Evolutionary conservation across 1,140 invertebrate genomes (phyloP).

Genomic region (Apis florea): DNA sequence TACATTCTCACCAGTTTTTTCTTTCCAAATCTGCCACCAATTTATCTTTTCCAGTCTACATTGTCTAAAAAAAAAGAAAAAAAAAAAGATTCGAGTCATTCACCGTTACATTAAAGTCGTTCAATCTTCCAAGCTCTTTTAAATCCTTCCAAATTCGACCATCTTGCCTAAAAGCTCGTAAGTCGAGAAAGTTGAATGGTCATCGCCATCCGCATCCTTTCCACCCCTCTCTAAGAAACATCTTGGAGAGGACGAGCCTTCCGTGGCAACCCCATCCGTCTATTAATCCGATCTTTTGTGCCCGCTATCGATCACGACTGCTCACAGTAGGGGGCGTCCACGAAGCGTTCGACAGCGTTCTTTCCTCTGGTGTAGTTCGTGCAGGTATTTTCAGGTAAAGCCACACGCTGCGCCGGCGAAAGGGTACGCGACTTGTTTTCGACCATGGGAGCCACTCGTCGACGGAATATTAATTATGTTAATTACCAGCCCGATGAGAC

Average conservation of each 20-base stretch:
- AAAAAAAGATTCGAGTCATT: not conserved
- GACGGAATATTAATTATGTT: constrained; percentile 65
- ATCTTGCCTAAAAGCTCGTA: not conserved
- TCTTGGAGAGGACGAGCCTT: constrained; percentile 22
- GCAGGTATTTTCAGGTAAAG: constrained; percentile 65
- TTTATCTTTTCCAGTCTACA: too few relatives aligned
- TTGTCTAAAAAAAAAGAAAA: too few relatives aligned
- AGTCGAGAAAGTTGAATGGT: constrained; percentile 29
- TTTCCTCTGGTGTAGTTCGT: not conserved
- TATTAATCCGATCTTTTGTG: constrained; percentile 71
- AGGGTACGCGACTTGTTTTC: constrained; percentile 56
- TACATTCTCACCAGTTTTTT: too few relatives aligned
- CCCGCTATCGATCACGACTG: constrained; percentile 68
- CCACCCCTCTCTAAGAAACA: constrained; percentile 4
- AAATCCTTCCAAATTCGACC: not conserved
- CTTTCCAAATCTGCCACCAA: too few relatives aligned
- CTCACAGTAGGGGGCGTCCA: constrained; percentile 47
- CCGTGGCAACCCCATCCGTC: constrained; percentile 61
- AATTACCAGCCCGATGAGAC: constrained; percentile 54
- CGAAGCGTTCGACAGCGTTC: constrained; percentile 15
- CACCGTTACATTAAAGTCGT: not conserved
- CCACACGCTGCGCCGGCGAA: constrained; percentile 68
- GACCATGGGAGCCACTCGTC: constrained; percentile 71
- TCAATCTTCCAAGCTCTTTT: constrained; percentile 9
- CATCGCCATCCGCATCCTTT: constrained; percentile 1